Evolutionary conservation across 2,888 invertebrate genomes (phyloP).

Genomic region (Chironomus tentans): DNA sequence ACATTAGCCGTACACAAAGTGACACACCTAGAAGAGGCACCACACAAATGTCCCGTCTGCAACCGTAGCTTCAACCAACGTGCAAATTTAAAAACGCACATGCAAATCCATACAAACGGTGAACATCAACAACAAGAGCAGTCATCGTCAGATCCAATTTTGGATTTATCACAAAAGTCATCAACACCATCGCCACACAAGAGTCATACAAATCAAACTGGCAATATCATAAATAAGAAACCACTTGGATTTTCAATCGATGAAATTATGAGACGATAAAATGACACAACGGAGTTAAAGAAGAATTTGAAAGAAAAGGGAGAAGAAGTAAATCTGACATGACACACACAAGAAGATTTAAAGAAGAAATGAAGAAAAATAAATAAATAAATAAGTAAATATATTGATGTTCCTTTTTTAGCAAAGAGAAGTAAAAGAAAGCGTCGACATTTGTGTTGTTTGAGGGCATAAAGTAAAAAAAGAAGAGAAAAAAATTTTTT

Average conservation of each 20-base stretch:
- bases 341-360: neutral
- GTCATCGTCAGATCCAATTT: constrained; percentile 35
- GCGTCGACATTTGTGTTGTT: neutral
- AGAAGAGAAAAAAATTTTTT: neutral
- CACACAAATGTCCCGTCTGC: constrained; percentile 86
- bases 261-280: constrained; percentile 78
- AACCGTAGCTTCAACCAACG: constrained; percentile 85
- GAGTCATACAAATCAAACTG: constrained; percentile 34
- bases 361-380: no score
- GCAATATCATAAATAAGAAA: constrained; percentile 39
- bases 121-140: constrained; percentile 46
- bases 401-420: constrained; percentile 27
- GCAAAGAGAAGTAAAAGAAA: neutral
- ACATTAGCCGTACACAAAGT: constrained; percentile 94
- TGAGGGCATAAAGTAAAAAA: neutral
- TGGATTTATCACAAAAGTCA: constrained; percentile 50
- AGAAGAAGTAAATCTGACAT: neutral
- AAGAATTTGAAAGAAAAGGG: neutral
- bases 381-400: neutral
- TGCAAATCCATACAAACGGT: constrained; percentile 69
- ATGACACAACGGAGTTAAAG: neutral
- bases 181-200: constrained; percentile 35
- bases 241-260: constrained; percentile 74
- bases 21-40: constrained; percentile 86
- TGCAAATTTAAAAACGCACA: constrained; percentile 83